phyloP scores from a whole-genome alignment of 2,113 vertebrate genomes.

The Dicaeum eximium region DNA sequence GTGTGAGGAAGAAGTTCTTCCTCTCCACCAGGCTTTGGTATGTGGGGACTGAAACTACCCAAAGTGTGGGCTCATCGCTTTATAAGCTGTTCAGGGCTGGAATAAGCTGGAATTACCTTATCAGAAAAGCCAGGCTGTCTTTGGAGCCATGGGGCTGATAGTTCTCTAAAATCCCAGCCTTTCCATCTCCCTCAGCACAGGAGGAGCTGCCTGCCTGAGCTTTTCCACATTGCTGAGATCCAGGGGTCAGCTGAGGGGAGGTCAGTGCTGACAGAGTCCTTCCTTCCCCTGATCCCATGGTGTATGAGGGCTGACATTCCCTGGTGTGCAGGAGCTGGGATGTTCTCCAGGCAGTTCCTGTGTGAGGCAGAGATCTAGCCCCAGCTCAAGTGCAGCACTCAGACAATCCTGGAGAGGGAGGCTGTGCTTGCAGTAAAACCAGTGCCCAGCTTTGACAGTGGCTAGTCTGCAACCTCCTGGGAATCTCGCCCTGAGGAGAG shows the following conservation, averaged over 20 bases:
- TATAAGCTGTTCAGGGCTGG: neutral
- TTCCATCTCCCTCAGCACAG: neutral
- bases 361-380: neutral
- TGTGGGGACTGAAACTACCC: neutral
- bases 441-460: neutral
- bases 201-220: neutral
- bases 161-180: neutral
- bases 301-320: accelerated
- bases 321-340: neutral
- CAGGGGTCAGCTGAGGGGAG: neutral
- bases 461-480: neutral
- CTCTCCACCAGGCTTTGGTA: neutral
- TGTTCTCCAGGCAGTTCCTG: neutral
- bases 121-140: neutral
- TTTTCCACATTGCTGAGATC: neutral
- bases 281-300: neutral
- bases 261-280: neutral
- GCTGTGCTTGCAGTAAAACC: neutral
- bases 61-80: neutral
- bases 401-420: neutral
- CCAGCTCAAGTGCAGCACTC: neutral
- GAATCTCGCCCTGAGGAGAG: neutral
- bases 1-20: neutral
- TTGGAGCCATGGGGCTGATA: neutral
- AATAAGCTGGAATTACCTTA: neutral